A percentile compares a stretch with the other conserved stretches of the same genome.
Conservation (phyloP, 2,888 invertebrate species). For the Teinopalpus imperialis region DNA sequence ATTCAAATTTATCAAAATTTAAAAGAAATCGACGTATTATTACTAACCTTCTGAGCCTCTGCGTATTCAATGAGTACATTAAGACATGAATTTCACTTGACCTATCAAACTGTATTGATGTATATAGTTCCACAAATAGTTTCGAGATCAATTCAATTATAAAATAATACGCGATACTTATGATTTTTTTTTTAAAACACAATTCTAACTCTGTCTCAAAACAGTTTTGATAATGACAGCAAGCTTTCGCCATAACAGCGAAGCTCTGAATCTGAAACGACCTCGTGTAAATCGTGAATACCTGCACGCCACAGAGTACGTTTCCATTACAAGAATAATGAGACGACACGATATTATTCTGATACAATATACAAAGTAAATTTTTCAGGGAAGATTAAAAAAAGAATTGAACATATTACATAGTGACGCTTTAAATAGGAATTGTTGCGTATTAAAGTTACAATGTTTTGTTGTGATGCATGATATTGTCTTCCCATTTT, state of each 20-base stretch:
- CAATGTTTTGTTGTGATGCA: no score
- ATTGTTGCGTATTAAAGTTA: no score
- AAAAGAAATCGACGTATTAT: constrained; percentile 22
- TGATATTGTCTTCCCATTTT: no score
- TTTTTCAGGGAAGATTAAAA: not conserved
- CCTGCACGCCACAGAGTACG: constrained; percentile 48
- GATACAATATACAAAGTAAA: not conserved
- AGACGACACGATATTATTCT: constrained; percentile 21
- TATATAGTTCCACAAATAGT: not conserved
- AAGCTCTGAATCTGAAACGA: constrained; percentile 46
- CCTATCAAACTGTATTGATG: constrained; percentile 3
- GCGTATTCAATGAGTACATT: constrained; percentile 71
- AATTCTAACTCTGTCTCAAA: no score
- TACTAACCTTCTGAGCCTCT: constrained; percentile 63
- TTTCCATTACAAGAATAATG: constrained; percentile 46
- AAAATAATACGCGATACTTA: no score
- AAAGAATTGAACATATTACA: no score
- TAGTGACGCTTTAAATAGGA: no score
- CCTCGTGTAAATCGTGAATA: constrained; percentile 44
- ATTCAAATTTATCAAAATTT: not conserved
- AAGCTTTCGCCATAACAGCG: constrained; percentile 56
- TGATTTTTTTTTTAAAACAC: no score
- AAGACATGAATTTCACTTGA: constrained; percentile 57
- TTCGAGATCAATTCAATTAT: not conserved
- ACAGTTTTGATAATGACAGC: constrained; percentile 31